phyloP scores from a whole-genome alignment of 2,797 vertebrate genomes.

The Scolopax rusticola region DNA sequence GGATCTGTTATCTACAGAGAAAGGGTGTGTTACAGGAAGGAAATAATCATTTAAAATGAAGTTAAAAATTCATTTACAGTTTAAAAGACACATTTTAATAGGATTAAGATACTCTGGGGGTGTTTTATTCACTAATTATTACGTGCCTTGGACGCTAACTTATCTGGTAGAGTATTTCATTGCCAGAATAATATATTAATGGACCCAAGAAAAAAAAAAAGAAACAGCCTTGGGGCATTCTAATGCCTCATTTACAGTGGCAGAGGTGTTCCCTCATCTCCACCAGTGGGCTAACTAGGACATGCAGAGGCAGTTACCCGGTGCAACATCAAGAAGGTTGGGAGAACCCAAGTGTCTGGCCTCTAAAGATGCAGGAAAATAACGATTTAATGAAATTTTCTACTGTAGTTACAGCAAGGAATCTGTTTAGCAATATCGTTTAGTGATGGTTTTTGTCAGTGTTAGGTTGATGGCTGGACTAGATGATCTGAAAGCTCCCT shows the following conservation, averaged over 20 bases:
- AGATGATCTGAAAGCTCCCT: no score
- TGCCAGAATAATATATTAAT: constrained; percentile 25
- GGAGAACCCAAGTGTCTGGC: not conserved
- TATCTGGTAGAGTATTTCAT: not conserved
- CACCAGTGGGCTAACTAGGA: not conserved
- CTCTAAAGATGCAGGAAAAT: not conserved
- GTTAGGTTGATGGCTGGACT: no score
- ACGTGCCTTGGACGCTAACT: not conserved
- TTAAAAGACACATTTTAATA: constrained; percentile 34
- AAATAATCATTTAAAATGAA: constrained; percentile 8
- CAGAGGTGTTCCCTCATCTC: not conserved
- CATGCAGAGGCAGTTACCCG: not conserved
- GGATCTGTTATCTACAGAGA: not conserved
- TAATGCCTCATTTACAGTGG: not conserved
- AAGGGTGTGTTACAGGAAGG: not conserved
- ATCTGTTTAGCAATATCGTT: no score
- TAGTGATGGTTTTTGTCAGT: no score
- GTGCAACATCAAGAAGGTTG: not conserved
- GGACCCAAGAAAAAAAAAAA: not conserved
- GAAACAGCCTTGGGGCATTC: not conserved
- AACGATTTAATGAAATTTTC: not conserved
- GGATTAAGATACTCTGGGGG: constrained; percentile 1
- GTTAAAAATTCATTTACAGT: constrained; percentile 28
- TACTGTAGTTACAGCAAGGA: not conserved
- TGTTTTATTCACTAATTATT: constrained; percentile 46